Percentiles rank a stretch among this genome's conserved stretches.
Conservation (phyloP, 2,797 vertebrate genomes). For the Dicrostonyx torquatus region DNA sequence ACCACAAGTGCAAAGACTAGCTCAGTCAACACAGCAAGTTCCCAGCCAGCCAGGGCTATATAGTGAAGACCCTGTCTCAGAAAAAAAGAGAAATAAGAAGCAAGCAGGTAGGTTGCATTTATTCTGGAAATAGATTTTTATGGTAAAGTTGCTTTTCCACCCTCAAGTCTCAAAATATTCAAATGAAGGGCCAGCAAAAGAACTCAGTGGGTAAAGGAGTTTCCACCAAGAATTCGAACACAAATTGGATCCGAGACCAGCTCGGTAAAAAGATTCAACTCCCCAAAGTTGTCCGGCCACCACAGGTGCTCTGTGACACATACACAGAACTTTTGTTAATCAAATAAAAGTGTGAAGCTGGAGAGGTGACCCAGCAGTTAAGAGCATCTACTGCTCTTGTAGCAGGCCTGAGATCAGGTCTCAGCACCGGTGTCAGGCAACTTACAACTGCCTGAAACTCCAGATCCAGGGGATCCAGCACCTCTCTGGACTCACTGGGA, state of each 20-base stretch:
- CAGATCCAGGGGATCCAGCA: background rate
- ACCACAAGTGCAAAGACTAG: background rate
- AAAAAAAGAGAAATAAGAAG: background rate
- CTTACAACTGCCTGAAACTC: background rate
- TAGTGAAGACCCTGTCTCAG: background rate
- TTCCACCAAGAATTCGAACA: background rate
- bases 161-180: conserved; percentile 29
- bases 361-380: background rate
- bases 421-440: background rate
- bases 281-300: background rate
- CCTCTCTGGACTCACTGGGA: background rate
- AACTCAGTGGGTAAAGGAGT: background rate
- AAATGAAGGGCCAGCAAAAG: background rate
- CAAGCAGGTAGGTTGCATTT: background rate
- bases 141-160: background rate
- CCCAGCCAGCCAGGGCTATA: background rate
- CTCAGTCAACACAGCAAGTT: background rate
- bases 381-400: background rate
- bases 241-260: background rate
- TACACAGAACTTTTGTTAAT: background rate
- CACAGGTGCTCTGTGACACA: background rate
- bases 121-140: conserved; percentile 38
- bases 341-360: background rate
- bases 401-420: background rate
- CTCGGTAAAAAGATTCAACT: background rate